Conservation (phyloP, 2,888 invertebrate genomes). For the Agrochola circellaris region DNA sequence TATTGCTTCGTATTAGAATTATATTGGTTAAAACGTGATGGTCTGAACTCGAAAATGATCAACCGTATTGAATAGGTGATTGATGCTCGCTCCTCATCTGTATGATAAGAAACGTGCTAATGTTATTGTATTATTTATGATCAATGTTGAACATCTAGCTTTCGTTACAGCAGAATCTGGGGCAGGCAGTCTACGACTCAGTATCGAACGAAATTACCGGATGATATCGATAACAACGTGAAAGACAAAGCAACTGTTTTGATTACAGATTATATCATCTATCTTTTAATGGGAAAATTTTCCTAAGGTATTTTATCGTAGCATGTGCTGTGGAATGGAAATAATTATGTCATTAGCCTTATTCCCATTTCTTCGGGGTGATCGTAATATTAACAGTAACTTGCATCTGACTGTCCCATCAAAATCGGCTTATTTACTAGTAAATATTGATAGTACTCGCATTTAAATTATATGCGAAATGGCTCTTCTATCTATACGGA, state of each 20-base stretch:
- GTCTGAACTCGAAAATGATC: not conserved
- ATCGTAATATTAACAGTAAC: not conserved
- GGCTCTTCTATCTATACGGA: no score
- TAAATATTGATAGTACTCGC: no score
- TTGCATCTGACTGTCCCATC: not conserved
- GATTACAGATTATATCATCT: slow-evolving; percentile 42
- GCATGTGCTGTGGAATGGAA: slow-evolving; percentile 3
- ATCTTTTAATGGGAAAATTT: slow-evolving; percentile 27
- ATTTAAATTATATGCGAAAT: no score
- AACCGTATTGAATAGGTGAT: slow-evolving; percentile 3
- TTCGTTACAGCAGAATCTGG: slow-evolving; percentile 13
- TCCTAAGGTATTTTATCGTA: slow-evolving; percentile 5
- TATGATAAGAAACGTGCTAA: not conserved
- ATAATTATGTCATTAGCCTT: not conserved
- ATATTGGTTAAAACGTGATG: slow-evolving; percentile 18
- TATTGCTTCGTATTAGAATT: not conserved
- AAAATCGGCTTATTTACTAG: no score
- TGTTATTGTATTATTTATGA: slow-evolving; percentile 4
- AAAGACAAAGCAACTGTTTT: slow-evolving; percentile 58
- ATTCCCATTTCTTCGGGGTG: not conserved
- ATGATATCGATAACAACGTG: slow-evolving; percentile 40
- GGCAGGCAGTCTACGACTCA: slow-evolving; percentile 3
- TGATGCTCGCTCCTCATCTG: not conserved
- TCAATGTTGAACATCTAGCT: not conserved
- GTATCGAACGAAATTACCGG: not conserved